A percentile compares a stretch with the other conserved stretches of the same genome.
phyloP scores from a whole-genome alignment of 2,113 vertebrate species.

The Cyphotilapia sp. region DNA sequence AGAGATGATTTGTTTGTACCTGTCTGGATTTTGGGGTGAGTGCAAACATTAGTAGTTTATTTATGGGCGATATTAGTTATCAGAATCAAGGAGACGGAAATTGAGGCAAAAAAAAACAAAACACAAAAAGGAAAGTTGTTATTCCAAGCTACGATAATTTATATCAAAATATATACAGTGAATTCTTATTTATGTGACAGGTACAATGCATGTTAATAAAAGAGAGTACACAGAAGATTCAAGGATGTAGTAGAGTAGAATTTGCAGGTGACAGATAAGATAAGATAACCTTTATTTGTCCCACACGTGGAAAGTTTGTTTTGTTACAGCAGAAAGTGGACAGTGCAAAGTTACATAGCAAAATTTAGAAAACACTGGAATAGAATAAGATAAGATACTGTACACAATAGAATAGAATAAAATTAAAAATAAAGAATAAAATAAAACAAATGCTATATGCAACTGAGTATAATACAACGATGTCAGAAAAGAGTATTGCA shows the following conservation, averaged over 20 bases:
- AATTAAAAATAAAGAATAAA: neutral
- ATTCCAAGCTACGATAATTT: neutral
- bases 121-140: neutral
- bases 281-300: neutral
- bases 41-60: neutral
- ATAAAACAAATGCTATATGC: neutral
- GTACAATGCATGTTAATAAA: neutral
- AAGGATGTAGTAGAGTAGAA: neutral
- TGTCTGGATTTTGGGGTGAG: constrained; percentile 90
- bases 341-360: neutral
- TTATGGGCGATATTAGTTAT: neutral
- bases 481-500: neutral
- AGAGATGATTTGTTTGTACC: constrained; percentile 78
- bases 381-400: neutral
- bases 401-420: neutral
- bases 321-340: neutral
- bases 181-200: neutral
- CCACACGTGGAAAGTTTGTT: neutral
- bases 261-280: neutral
- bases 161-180: neutral
- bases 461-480: neutral
- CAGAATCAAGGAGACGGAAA: neutral
- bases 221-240: neutral
- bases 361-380: neutral
- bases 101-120: neutral